phyloP scores from a whole-genome alignment of 2,888 invertebrate species.

The Neria commutata region DNA sequence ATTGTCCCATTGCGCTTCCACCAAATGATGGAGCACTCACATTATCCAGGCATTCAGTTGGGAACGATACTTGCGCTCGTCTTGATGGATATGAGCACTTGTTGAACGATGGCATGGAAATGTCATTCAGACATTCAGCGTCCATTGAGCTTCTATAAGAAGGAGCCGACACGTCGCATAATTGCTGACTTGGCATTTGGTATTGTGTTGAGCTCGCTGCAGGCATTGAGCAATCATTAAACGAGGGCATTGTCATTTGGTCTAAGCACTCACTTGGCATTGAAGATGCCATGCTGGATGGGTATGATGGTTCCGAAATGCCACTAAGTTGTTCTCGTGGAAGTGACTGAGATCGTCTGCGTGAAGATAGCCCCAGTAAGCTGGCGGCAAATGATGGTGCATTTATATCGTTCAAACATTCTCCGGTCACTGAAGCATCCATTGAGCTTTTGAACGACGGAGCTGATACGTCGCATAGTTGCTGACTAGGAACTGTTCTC shows the following conservation, averaged over 20 bases:
- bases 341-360: neutral
- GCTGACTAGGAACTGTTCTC: constrained; percentile 11
- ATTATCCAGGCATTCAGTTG: constrained; percentile 4
- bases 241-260: neutral
- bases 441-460: constrained; percentile 6
- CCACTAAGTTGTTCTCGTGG: neutral
- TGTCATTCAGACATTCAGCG: neutral
- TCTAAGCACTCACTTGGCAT: neutral
- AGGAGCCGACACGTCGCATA: too few relatives aligned
- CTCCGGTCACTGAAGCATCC: too few relatives aligned
- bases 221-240: neutral
- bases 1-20: neutral
- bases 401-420: neutral
- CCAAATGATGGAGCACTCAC: constrained; percentile 7
- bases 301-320: neutral
- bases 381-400: neutral
- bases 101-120: constrained; percentile 18
- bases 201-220: neutral
- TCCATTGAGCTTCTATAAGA: too few relatives aligned
- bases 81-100: neutral
- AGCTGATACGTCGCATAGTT: constrained; percentile 13
- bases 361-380: neutral
- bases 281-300: neutral
- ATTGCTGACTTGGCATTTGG: neutral
- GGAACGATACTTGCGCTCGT: neutral